These are phyloP conservation scores for Tonatia bakeri DNA, from an alignment of 2,113 vertebrate genomes.

Conservation along the genomic window DNA sequence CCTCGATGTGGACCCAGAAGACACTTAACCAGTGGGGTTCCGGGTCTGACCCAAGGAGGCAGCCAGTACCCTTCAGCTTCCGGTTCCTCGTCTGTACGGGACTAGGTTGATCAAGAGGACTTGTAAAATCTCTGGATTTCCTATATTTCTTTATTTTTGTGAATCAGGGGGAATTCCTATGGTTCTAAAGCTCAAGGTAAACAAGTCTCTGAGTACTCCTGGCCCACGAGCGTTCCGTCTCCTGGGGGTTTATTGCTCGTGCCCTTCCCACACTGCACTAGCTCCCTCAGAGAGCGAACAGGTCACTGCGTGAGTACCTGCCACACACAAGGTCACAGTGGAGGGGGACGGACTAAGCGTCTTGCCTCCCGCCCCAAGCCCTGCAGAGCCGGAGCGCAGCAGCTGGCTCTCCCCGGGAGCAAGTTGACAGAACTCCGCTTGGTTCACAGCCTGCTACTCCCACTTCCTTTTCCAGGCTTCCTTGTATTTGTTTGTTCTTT, in stretches of 20 bases:
- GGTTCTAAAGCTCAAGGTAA: not conserved
- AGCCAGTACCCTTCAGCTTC: not conserved
- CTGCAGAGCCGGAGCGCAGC: not conserved
- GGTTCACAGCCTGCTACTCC: not conserved
- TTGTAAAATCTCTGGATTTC: not conserved
- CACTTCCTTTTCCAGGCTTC: not conserved
- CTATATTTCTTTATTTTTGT: not conserved
- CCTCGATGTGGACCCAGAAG: not conserved
- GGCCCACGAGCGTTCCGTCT: not conserved
- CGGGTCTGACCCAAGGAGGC: not conserved
- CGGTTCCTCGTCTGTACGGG: not conserved
- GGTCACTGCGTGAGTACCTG: too few species aligned
- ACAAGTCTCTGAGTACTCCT: not conserved
- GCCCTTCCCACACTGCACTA: not conserved
- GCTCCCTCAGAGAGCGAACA: not conserved
- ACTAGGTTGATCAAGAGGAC: not conserved
- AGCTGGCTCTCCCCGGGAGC: accelerated
- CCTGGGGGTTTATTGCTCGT: not conserved
- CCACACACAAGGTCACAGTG: not conserved
- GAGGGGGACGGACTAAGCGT: not conserved
- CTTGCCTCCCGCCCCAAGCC: not conserved
- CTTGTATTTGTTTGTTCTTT: not conserved
- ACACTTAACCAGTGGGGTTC: not conserved
- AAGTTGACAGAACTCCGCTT: too few species aligned
- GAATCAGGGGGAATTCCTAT: not conserved